Conservation (phyloP, 2,888 invertebrate species). For the Lepetodrilus schrolli region DNA sequence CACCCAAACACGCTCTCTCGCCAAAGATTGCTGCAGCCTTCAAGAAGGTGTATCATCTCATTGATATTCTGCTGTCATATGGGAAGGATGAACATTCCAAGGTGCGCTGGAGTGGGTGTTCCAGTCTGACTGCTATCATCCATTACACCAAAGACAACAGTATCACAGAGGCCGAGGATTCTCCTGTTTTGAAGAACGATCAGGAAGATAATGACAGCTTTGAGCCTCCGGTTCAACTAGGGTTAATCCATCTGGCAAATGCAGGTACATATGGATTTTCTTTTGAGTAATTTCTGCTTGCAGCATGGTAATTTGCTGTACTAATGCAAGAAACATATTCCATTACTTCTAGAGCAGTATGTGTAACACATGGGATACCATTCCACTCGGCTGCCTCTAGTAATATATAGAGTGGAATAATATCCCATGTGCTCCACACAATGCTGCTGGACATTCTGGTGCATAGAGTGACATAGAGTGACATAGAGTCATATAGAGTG, state of each 20-base stretch:
- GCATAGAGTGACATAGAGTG: too few relatives aligned
- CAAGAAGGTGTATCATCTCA: conserved; percentile 63
- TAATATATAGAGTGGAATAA: too few relatives aligned
- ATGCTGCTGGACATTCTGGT: too few relatives aligned
- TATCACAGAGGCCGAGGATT: conserved; percentile 5
- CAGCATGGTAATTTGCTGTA: too few relatives aligned
- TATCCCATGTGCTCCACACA: too few relatives aligned
- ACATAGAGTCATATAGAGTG: too few relatives aligned
- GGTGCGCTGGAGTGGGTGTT: conserved; percentile 74
- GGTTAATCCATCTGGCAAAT: conserved; percentile 70
- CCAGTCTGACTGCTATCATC: conserved; percentile 65
- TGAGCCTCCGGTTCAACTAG: conserved; percentile 55
- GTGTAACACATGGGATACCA: too few relatives aligned
- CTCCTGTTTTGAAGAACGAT: conserved; percentile 36
- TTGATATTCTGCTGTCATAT: conserved; percentile 70
- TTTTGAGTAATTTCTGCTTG: background rate
- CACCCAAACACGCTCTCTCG: conserved; percentile 52
- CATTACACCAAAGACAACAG: conserved; percentile 43
- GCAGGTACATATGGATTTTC: conserved; percentile 60
- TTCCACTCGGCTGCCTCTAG: too few relatives aligned
- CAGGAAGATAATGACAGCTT: background rate
- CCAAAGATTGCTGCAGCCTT: conserved; percentile 62
- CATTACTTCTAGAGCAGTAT: too few relatives aligned
- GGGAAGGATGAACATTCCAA: conserved; percentile 72
- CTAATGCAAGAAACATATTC: too few relatives aligned